Evolutionary conservation across 2,113 vertebrate genomes (phyloP), one percentile per base, ranked within the genome.

Genomic region (Tiliqua scincoides): DNA sequence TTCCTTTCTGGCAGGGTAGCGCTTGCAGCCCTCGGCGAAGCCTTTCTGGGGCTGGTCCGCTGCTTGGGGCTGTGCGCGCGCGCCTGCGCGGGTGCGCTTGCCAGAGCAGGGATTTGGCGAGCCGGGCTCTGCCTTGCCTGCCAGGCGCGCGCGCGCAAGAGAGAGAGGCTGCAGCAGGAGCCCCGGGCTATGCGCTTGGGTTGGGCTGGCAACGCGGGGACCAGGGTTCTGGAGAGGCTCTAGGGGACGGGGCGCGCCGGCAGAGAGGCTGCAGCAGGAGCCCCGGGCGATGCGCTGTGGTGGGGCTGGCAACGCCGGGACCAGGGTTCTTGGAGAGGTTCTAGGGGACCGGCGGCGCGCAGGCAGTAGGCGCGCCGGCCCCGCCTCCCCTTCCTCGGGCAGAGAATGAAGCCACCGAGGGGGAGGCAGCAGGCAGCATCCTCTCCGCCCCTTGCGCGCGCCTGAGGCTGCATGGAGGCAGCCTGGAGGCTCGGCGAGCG

Each of bases 1-100:
- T 78, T 61, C 74, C n/a, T 11, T 14, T 65, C 40, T 17, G 4
- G 18, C n/a, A 8, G 43, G 4, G 32, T 4, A 72, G 25, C 57
- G 1, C 12, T 37, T 54, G 25, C 0, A 23, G 62, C 43, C 32
- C 11, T 52, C n/a, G 12, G 17, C 37, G 37, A 14, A 37, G 67
- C 68, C 23, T 77, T 30, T 20, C n/a, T 10, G 43, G 2, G 83
- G n/a, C n/a, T n/a, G n/a, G n/a, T n/a, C n/a, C n/a, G n/a, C n/a
- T n/a, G n/a, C n/a, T n/a, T n/a, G n/a, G n/a, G n/a, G n/a, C n/a
- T n/a, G 59, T 10, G 72, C 61, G 65, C 75, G 1, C 32, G 84
- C 84, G 75, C 84, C 84, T 85, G 52, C 75, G 75, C 74, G 37
- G 71, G 6, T 25, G 54, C 52, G 80, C 37, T 35, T 15, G 40